Conservation (phyloP, 2,113 vertebrate genomes). For the Phoxinus phoxinus region DNA sequence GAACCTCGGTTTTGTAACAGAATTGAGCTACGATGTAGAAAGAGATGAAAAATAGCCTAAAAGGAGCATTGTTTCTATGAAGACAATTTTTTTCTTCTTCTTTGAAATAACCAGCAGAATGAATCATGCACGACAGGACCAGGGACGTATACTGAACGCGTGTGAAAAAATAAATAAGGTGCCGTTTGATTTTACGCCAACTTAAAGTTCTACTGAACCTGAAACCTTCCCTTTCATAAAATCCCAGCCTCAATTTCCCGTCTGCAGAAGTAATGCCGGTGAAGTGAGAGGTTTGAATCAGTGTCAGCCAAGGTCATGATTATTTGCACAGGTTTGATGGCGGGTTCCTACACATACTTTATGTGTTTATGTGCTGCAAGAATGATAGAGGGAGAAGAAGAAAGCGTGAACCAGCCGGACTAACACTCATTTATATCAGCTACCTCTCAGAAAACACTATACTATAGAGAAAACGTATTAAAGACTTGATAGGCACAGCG, state of each 20-base stretch:
- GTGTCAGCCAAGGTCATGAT: constrained; percentile 19
- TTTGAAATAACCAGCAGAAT: not conserved
- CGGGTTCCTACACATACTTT: not conserved
- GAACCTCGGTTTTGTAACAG: not conserved
- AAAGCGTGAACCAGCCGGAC: not conserved
- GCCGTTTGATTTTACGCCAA: not conserved
- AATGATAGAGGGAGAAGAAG: not conserved
- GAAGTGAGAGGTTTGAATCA: not conserved
- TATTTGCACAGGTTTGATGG: constrained; percentile 15
- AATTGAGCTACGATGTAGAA: not conserved
- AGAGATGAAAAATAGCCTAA: not conserved
- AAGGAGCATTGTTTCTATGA: not conserved
- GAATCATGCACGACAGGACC: not conserved
- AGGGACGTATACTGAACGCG: not conserved
- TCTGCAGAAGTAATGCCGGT: not conserved
- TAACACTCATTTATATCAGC: constrained; percentile 23
- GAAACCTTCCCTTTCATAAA: not conserved
- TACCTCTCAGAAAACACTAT: constrained; percentile 26
- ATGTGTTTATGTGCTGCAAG: constrained; percentile 3
- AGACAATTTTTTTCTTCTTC: not conserved
- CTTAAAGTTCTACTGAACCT: not conserved
- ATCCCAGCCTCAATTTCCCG: not conserved
- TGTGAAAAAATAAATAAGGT: not conserved
- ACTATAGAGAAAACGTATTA: constrained; percentile 8
- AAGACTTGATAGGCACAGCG: not conserved